Evolutionary conservation across 2,888 invertebrate genomes (phyloP).

Genomic region (Balanococcus diminutus): DNA sequence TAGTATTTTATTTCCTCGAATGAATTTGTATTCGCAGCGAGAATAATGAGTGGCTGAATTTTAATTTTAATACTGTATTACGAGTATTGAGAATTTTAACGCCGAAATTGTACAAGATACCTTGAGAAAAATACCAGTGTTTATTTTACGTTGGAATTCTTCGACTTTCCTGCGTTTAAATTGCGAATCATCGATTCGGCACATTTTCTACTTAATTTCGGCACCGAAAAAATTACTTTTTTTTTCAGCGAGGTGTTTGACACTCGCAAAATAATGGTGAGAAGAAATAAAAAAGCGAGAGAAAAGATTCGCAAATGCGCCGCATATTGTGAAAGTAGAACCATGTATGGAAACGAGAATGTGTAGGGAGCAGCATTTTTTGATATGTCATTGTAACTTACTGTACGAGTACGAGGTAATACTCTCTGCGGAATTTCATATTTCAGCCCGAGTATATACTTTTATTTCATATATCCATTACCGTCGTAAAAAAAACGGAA

Average conservation of each 20-base stretch:
- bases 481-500: background rate
- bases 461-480: slow-evolving; percentile 25
- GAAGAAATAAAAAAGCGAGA: background rate
- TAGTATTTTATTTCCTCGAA: slow-evolving; percentile 24
- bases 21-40: slow-evolving; percentile 40
- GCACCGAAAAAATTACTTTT: background rate
- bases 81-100: background rate
- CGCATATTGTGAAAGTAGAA: background rate
- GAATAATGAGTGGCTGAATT: slow-evolving; percentile 31
- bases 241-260: background rate
- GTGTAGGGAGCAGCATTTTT: background rate
- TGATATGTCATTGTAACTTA: slow-evolving; percentile 25
- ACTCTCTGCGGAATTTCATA: slow-evolving; percentile 34
- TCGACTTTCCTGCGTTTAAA: background rate
- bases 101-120: background rate
- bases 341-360: background rate
- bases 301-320: background rate
- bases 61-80: slow-evolving; percentile 21
- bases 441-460: background rate
- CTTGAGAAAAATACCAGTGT: background rate
- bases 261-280: background rate
- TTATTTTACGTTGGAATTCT: background rate
- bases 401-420: background rate
- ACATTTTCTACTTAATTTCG: background rate
- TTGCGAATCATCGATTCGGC: background rate